These are phyloP conservation scores for Eupeodes corollae DNA, from an alignment of 1,140 invertebrate genomes.

Conservation along the genomic window DNA sequence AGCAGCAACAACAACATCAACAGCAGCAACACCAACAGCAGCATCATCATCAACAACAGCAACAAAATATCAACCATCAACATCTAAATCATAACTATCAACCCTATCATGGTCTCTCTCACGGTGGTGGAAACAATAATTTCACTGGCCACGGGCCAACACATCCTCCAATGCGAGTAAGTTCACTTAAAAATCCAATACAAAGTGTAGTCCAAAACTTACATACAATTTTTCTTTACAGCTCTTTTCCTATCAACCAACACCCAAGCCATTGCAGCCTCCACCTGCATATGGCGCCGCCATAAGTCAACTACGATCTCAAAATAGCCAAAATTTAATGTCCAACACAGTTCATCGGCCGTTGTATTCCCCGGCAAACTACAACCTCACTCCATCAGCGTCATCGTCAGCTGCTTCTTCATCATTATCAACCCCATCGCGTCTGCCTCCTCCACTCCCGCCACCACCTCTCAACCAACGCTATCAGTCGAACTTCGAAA, in stretches of 20 bases:
- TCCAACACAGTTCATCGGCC: not conserved
- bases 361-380: constrained; percentile 11
- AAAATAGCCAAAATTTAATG: constrained; percentile 30
- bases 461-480: not conserved
- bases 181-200: constrained; percentile 3
- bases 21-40: constrained; percentile 7
- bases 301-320: constrained; percentile 38
- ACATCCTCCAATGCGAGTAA: constrained; percentile 31
- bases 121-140: constrained; percentile 25
- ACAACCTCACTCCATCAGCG: constrained; percentile 14
- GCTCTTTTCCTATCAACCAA: constrained; percentile 25
- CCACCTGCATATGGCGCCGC: constrained; percentile 34
- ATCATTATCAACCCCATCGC: constrained; percentile 17
- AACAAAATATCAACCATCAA: constrained; percentile 12
- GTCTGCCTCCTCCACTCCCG: not conserved
- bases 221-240: constrained; percentile 1
- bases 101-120: not conserved
- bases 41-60: constrained; percentile 14
- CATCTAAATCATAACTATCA: constrained; percentile 10
- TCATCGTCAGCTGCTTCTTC: constrained; percentile 8
- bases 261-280: constrained; percentile 18
- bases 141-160: constrained; percentile 19
- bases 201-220: not conserved
- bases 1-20: constrained; percentile 12
- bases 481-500: too few relatives aligned